phyloP scores from a whole-genome alignment of 2,113 vertebrate species.

The Tachysurus vachellii region DNA sequence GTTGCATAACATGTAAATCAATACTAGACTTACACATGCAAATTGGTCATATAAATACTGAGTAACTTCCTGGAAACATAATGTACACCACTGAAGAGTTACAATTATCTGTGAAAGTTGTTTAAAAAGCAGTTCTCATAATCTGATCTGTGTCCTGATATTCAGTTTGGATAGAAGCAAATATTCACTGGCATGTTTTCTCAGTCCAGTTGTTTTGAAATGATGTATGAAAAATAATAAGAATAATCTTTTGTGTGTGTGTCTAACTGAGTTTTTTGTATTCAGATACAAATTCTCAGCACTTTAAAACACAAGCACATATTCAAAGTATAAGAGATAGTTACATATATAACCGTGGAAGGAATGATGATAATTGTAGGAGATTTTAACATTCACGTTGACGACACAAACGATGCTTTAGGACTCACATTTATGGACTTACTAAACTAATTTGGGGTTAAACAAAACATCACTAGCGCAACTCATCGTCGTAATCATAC shows the following conservation, averaged over 20 bases:
- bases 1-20: background rate
- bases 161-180: background rate
- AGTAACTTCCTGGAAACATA: background rate
- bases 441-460: too few species aligned
- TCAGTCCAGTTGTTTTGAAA: background rate
- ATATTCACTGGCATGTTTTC: background rate
- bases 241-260: background rate
- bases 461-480: too few species aligned
- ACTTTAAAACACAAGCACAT: background rate
- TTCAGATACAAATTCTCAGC: background rate
- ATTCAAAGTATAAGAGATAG: background rate
- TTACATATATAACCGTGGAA: background rate
- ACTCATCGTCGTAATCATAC: too few species aligned
- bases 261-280: too few species aligned
- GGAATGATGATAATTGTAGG: background rate
- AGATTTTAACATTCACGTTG: too few species aligned
- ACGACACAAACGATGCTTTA: too few species aligned
- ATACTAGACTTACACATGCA: background rate
- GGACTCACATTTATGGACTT: too few species aligned
- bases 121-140: background rate
- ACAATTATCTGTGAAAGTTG: background rate
- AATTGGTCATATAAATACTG: background rate
- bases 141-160: background rate
- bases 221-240: background rate
- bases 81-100: background rate